Evolutionary conservation across 2,888 invertebrate species (phyloP).

Genomic region (Meiosimyza platycephala): DNA sequence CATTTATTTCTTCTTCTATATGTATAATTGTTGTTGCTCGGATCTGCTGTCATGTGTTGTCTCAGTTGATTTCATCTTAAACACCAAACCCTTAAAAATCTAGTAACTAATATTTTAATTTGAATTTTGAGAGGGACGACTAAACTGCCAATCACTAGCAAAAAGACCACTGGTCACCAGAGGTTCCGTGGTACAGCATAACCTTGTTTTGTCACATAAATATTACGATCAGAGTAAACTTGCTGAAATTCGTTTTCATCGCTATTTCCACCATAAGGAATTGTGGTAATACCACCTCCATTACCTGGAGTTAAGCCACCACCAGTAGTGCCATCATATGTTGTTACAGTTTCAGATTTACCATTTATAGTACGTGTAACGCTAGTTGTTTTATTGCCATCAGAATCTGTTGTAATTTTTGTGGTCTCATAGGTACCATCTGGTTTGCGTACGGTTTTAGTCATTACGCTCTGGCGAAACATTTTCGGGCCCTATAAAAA

Average conservation of each 20-base stretch:
- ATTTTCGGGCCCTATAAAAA: slow-evolving; percentile 61
- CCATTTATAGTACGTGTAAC: slow-evolving; percentile 67
- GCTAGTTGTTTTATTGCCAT: slow-evolving; percentile 73
- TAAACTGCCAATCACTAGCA: slow-evolving; percentile 51
- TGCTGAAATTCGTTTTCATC: slow-evolving; percentile 32
- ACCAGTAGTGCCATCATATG: slow-evolving; percentile 48
- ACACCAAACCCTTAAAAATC: slow-evolving; percentile 65
- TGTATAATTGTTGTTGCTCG: slow-evolving; percentile 2
- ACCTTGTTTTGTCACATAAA: slow-evolving; percentile 66
- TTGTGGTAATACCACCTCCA: slow-evolving; percentile 22
- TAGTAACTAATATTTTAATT: slow-evolving; percentile 64
- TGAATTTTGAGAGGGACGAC: slow-evolving; percentile 58
- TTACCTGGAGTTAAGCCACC: slow-evolving; percentile 30
- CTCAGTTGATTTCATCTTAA: slow-evolving; percentile 65
- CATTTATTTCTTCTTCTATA: slow-evolving; percentile 35
- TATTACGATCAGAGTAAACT: slow-evolving; percentile 59
- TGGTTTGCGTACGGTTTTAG: slow-evolving; percentile 69
- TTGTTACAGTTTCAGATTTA: slow-evolving; percentile 61
- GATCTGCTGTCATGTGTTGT: slow-evolving; percentile 48
- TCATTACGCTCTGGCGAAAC: slow-evolving; percentile 70
- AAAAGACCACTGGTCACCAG: slow-evolving; percentile 66
- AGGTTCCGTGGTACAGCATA: slow-evolving; percentile 67
- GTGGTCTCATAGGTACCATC: slow-evolving; percentile 73
- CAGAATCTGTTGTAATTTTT: slow-evolving; percentile 70
- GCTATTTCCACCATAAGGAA: slow-evolving; percentile 33